A percentile compares a stretch with the other conserved stretches of the same genome.
Conservation (phyloP, 2,797 vertebrate species). For the Propithecus deckenii region DNA sequence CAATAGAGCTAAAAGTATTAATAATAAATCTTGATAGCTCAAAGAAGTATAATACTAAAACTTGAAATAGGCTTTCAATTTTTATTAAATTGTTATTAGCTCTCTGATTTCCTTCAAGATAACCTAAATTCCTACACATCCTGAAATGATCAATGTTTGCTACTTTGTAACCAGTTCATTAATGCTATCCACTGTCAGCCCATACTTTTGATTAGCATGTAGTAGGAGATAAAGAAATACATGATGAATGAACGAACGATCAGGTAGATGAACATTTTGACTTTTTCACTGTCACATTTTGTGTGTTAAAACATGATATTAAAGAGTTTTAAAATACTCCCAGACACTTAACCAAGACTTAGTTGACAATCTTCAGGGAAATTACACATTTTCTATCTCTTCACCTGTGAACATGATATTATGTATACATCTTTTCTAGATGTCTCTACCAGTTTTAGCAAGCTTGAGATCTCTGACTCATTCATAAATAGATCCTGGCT, state of each 20-base stretch:
- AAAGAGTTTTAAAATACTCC: constrained; percentile 17
- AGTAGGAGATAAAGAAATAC: not conserved
- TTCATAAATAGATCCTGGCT: not conserved
- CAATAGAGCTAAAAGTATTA: not conserved
- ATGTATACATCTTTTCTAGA: not conserved
- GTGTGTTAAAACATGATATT: not conserved
- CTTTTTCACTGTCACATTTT: not conserved
- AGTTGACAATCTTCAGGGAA: not conserved
- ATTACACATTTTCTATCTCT: not conserved
- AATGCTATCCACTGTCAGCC: not conserved
- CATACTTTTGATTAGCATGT: not conserved
- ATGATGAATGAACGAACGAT: not conserved
- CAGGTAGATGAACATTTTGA: not conserved
- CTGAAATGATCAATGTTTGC: not conserved
- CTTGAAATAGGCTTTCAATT: not conserved
- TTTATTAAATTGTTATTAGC: constrained; percentile 29
- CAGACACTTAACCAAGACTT: not conserved
- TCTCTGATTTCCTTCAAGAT: not conserved
- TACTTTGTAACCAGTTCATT: not conserved
- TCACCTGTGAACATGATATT: not conserved
- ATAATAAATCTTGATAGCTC: not conserved
- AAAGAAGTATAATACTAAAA: not conserved
- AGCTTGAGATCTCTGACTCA: not conserved
- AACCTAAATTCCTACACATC: not conserved
- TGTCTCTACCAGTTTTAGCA: not conserved